phyloP scores from a whole-genome alignment of 2,888 invertebrate genomes.

The Ectobius pallidus region DNA sequence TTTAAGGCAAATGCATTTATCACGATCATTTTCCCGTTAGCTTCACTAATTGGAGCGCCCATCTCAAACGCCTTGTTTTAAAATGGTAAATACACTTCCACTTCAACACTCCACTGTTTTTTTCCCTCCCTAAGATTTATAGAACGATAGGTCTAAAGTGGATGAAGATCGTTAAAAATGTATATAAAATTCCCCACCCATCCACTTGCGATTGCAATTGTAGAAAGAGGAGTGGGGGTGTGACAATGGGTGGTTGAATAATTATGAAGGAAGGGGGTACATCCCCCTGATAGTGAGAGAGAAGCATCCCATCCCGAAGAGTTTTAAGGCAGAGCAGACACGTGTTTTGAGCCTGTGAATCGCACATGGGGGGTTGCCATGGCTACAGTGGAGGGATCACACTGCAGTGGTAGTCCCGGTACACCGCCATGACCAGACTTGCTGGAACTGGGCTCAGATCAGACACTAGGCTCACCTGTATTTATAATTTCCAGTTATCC shows the following conservation, averaged over 20 bases:
- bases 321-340: constrained; percentile 27
- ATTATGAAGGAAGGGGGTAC: neutral
- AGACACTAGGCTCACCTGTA: too few relatives aligned
- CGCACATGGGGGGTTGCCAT: constrained; percentile 27
- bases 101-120: too few relatives aligned
- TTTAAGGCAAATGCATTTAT: neutral
- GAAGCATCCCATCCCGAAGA: neutral
- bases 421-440: neutral
- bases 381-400: constrained; percentile 18
- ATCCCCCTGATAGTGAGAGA: neutral
- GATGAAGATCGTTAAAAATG: neutral
- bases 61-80: too few relatives aligned
- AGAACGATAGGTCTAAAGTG: neutral
- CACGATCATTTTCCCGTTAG: neutral
- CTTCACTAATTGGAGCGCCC: neutral
- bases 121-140: too few relatives aligned
- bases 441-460: too few relatives aligned
- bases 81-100: neutral
- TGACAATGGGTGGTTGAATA: constrained; percentile 15
- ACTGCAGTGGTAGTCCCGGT: neutral
- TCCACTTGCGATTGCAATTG: too few relatives aligned
- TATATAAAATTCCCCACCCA: neutral
- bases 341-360: constrained; percentile 21
- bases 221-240: neutral
- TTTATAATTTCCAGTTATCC: too few relatives aligned